phyloP scores from a whole-genome alignment of 2,888 invertebrate species.

The Agonum fuliginosum region DNA sequence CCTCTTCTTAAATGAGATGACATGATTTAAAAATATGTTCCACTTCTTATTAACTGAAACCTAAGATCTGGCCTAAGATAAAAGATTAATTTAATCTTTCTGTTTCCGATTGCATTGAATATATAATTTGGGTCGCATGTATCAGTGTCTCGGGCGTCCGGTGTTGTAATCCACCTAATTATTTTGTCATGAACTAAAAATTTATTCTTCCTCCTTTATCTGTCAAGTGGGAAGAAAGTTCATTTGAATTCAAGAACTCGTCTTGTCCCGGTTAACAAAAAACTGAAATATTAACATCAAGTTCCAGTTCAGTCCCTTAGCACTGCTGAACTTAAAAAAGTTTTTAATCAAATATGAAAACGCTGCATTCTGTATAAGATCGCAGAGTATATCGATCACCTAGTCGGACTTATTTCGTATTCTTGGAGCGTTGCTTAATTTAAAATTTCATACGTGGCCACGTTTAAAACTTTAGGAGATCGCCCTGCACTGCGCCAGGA shows the following conservation, averaged over 20 bases:
- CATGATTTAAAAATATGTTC: no score
- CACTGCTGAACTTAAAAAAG: conserved; percentile 38
- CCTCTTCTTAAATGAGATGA: no score
- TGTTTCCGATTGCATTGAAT: no score
- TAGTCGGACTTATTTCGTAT: conserved; percentile 41
- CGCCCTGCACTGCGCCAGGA: conserved; percentile 45
- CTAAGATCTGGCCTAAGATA: no score
- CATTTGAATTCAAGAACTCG: conserved; percentile 37
- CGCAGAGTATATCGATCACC: conserved; percentile 18
- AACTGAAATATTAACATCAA: conserved; percentile 30
- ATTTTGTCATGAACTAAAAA: conserved; percentile 22
- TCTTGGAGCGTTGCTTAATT: conserved; percentile 45
- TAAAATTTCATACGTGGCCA: conserved; percentile 55
- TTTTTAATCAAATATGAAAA: conserved; percentile 57
- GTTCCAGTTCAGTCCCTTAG: conserved; percentile 18
- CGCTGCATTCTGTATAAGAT: conserved; percentile 30
- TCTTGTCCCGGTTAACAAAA: conserved; percentile 30
- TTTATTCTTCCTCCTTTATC: conserved; percentile 15
- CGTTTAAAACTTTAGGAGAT: conserved; percentile 48
- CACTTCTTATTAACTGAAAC: no score
- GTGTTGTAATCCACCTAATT: no score
- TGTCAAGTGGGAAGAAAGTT: background rate
- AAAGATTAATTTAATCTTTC: no score
- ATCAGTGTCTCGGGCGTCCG: no score
- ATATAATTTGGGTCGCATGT: no score